Base-by-base conservation (phyloP, 2,888 invertebrate species). In the Ryuthela nishihirai region DNA sequence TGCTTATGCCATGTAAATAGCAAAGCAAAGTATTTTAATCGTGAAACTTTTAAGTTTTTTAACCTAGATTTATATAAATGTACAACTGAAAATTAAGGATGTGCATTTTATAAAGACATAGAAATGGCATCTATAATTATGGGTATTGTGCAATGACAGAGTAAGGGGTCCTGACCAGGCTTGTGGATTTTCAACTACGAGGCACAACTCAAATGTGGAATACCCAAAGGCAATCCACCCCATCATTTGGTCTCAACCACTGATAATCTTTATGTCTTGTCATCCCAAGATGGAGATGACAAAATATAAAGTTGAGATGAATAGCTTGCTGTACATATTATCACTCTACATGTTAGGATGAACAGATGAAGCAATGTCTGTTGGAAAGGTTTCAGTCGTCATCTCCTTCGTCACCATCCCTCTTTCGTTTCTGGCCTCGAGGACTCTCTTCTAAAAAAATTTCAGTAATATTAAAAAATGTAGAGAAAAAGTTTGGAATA, bases 301-400 rank as follows among this genome's bases (percentile, higher is more conserved):
- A 40, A 59, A 48, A 26, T 20, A 44, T 46, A 59, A 53, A 53
- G 50, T 53, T 46, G 49, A 59, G 43, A 53, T 38, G 18, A 41
- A 59, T 59, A 53, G 50, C 50, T 45, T 53, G 53, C 59, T 59
- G 59, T 59, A 59, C 59, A 59, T 41, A 54, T 59, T 47, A 59
- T 59, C 59, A 59, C 53, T 59, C 59, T 59, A 59, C 53, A 59
- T 49, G 49, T 56, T 56, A 56, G 49, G 55, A 56, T 59, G 59
- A 53, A 53, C 43, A 47, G 59, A 59, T 59, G 59, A 59, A 46
- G 50, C 50, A 38, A 53, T 53, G 59, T n/a, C 45, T 29, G 25
- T 45, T 48, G 59, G 53, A 59, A 59, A 59, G 59, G 23, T 35
- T 35, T 45, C 44, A 59, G 41, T 59, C 59, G 32, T 59, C 59